Percentiles rank a stretch among this genome's conserved stretches.
These are phyloP conservation scores for Pterobdella sp. DNA, from an alignment of 2,888 invertebrate species.

Conservation along the genomic window DNA sequence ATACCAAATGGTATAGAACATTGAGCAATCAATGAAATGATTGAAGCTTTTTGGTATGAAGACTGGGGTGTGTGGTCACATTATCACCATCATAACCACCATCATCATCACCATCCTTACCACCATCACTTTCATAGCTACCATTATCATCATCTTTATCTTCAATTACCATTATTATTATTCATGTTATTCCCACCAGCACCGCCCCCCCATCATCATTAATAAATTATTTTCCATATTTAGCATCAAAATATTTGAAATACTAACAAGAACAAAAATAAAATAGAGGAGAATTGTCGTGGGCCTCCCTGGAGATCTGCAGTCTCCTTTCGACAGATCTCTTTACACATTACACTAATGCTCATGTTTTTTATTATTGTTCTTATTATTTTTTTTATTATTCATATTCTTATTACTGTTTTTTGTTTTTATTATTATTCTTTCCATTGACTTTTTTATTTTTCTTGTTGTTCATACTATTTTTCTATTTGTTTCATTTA, in stretches of 20 bases:
- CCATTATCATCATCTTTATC: neutral
- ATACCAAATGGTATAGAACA: too few species aligned
- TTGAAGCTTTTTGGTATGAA: too few species aligned
- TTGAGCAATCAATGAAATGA: too few species aligned
- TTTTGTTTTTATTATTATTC: neutral
- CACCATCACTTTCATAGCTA: neutral
- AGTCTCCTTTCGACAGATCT: too few species aligned
- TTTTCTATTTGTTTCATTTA: neutral
- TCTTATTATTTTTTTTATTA: neutral
- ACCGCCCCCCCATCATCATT: neutral
- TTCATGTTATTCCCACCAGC: neutral
- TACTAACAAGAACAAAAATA: too few species aligned
- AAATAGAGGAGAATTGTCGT: too few species aligned
- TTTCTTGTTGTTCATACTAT: neutral
- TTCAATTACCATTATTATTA: neutral
- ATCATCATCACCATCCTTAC: neutral
- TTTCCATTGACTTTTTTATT: neutral
- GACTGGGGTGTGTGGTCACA: too few species aligned
- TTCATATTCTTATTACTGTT: neutral
- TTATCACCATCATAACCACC: neutral
- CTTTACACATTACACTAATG: neutral
- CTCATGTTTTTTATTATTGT: neutral
- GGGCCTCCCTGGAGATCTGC: too few species aligned
- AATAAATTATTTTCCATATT: neutral
- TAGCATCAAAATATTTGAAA: too few species aligned